Base-by-base conservation (phyloP, 2,888 invertebrate species). In the Ischnus inquisitorius region DNA sequence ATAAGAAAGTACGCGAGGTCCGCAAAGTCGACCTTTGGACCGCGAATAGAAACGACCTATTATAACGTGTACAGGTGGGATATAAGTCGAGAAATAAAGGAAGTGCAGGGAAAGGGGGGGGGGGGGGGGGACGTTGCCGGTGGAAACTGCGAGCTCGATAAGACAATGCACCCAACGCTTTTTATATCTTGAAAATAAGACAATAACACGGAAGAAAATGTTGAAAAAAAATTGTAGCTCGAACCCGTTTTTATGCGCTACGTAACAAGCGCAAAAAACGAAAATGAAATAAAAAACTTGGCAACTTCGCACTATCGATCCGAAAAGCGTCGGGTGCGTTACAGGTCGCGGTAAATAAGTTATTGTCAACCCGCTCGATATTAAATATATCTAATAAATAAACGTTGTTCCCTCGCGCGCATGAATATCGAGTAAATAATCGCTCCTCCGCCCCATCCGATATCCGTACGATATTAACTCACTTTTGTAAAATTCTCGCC, bases 21-120 rank as follows among this genome's bases (percentile, higher is more conserved):
- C 67, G 34, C 54, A 43, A 54, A 19, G 72, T 79, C 68, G 43
- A 62, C 16, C 65, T 72, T 16, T 72, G 69, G 46, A 48, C 60
- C 71, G 48, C 67, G 82, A 82, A 78, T 78, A 75, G 67, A 79
- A 75, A 79, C 80, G 65, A 81, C 83, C 77, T 75, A 75, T 81
- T 83, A 65, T 80, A 60, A 57, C 68, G 60, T 74, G 60, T 60
- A 65, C 74, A 54, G 54, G 22, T 64, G 68, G 51, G 71, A 71
- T 75, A 34, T 69, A 81, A 78, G 82, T 78, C 72, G 67, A 39
- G 72, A 69, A 65, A 80, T 46, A 67, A 68, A 54, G 39, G 43
- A 19, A 57, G n/a, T n/a, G n/a, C n/a, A n/a, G n/a, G n/a, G n/a
- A n/a, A n/a, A n/a, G n/a, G n/a, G n/a, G n/a, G 54, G 48, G 57